These are phyloP conservation scores for Meliscaeva auricollis DNA, from an alignment of 2,888 invertebrate species.

Conservation along the genomic window DNA sequence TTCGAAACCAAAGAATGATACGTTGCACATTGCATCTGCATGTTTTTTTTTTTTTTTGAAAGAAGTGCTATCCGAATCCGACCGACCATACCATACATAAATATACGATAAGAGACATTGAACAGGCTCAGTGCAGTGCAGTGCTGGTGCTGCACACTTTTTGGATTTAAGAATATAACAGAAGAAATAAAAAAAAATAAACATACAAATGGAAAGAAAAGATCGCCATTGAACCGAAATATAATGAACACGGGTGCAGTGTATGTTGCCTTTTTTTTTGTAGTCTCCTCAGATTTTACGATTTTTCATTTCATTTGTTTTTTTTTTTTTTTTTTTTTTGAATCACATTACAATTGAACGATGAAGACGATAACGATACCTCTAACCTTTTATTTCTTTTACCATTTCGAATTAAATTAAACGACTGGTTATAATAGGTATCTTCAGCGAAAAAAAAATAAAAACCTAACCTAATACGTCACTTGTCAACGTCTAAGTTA, in stretches of 20 bases:
- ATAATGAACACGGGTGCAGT: constrained; percentile 61
- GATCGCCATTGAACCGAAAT: constrained; percentile 68
- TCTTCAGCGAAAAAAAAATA: neutral
- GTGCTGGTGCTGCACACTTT: constrained; percentile 67
- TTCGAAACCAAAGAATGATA: constrained; percentile 65
- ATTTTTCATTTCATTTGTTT: constrained; percentile 45
- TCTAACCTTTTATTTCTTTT: constrained; percentile 54
- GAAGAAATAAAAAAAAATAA: constrained; percentile 6
- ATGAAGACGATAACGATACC: constrained; percentile 15
- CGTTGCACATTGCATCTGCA: constrained; percentile 75
- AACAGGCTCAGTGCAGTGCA: constrained; percentile 47
- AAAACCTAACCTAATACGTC: constrained; percentile 39
- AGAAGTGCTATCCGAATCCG: constrained; percentile 37
- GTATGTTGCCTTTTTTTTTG: constrained; percentile 54
- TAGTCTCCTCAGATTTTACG: constrained; percentile 54
- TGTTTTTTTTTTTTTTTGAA: constrained; percentile 42
- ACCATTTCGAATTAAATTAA: constrained; percentile 19
- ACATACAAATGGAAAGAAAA: constrained; percentile 24
- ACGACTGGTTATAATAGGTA: neutral
- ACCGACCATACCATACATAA: constrained; percentile 27
- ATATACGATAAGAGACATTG: constrained; percentile 58
- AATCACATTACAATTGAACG: constrained; percentile 64
- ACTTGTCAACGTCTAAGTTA: constrained; percentile 59
- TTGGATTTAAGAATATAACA: constrained; percentile 33
- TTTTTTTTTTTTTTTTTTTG: constrained; percentile 12